Conservation (phyloP, 1,140 invertebrate species). For the Plectrocnemia conspersa region DNA sequence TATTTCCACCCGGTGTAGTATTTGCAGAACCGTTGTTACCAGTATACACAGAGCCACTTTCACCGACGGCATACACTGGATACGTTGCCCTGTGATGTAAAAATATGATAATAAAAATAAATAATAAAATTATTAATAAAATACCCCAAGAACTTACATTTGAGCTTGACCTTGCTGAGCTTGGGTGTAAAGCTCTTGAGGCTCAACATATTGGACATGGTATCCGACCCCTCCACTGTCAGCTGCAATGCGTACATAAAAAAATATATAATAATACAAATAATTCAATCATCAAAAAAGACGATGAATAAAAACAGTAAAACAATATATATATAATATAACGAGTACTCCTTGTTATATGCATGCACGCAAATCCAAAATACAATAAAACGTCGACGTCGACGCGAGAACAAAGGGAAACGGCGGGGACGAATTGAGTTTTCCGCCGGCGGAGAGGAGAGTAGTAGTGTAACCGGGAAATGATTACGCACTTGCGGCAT, state of each 20-base stretch:
- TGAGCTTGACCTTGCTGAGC: slow-evolving; percentile 53
- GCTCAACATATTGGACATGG: slow-evolving; percentile 67
- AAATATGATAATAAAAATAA: neutral
- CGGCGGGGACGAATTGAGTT: no score
- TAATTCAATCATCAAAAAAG: slow-evolving; percentile 2
- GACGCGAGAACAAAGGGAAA: slow-evolving; percentile 8
- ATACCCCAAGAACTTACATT: slow-evolving; percentile 55
- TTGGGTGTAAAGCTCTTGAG: slow-evolving; percentile 56
- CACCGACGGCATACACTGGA: slow-evolving; percentile 78
- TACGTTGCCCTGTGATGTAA: slow-evolving; percentile 60
- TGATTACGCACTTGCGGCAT: slow-evolving; percentile 30
- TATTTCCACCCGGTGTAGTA: slow-evolving; percentile 53
- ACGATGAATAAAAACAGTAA: neutral
- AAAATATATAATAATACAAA: slow-evolving; percentile 4
- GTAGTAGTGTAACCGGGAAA: no score
- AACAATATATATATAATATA: neutral
- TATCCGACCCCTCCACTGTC: slow-evolving; percentile 53
- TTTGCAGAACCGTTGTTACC: slow-evolving; percentile 42
- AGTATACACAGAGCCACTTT: slow-evolving; percentile 54
- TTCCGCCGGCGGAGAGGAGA: no score
- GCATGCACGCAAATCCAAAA: slow-evolving; percentile 5
- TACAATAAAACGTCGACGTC: neutral
- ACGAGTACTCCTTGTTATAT: no score
- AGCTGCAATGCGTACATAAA: slow-evolving; percentile 37
- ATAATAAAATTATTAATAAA: slow-evolving; percentile 4